These are phyloP conservation scores for Tachystola acroxantha DNA, from an alignment of 2,888 invertebrate species.

Conservation along the genomic window DNA sequence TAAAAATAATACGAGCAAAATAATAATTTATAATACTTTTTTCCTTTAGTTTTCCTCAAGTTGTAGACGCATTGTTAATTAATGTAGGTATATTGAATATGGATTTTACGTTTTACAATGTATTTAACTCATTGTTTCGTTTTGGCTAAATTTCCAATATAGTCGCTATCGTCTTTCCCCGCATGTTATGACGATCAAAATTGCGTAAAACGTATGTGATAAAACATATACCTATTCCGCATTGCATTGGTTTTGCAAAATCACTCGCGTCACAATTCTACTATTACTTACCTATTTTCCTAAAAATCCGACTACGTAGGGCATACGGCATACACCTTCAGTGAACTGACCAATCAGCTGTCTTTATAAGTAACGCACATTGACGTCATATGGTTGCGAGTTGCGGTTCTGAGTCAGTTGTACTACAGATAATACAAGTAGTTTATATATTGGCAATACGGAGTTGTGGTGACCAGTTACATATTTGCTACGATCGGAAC, in stretches of 20 bases:
- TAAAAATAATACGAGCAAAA: no score
- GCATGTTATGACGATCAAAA: neutral
- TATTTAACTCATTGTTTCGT: no score
- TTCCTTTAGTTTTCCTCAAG: no score
- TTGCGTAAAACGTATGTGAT: neutral
- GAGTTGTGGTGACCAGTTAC: conserved; percentile 34
- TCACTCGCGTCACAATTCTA: neutral
- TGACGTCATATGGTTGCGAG: conserved; percentile 42
- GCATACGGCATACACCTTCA: conserved; percentile 5
- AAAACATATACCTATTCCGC: neutral
- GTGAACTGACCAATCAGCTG: conserved; percentile 30
- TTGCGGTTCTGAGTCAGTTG: conserved; percentile 47
- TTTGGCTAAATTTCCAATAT: no score
- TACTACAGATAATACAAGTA: conserved; percentile 23
- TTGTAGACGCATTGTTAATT: no score
- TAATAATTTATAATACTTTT: no score
- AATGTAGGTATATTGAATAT: no score
- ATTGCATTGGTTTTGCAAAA: neutral
- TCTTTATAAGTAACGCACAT: conserved; percentile 28
- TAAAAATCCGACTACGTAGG: neutral
- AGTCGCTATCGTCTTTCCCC: no score
- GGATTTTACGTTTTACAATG: no score
- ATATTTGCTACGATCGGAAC: conserved; percentile 13
- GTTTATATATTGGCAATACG: conserved; percentile 46
- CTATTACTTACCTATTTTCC: neutral